Conservation (phyloP, 2,888 invertebrate species). For the Pachydiplax longipennis region DNA sequence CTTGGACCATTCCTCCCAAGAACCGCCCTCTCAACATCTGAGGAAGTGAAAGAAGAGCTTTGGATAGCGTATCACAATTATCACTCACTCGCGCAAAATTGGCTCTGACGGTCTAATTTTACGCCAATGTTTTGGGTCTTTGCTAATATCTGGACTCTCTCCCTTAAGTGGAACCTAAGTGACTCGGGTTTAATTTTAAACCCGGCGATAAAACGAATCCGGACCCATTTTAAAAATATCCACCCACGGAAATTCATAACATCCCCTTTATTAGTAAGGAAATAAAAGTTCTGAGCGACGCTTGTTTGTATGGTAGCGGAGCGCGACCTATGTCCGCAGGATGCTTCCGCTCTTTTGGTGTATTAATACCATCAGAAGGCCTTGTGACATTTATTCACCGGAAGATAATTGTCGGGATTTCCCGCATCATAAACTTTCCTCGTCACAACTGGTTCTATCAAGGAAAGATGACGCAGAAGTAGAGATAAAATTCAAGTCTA, state of each 20-base stretch:
- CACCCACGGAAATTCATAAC: background rate
- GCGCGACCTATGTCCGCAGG: too few relatives aligned
- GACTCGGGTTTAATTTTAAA: background rate
- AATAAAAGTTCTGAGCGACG: background rate
- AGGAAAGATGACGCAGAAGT: too few relatives aligned
- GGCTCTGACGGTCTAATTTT: background rate
- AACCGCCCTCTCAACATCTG: background rate
- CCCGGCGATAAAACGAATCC: background rate
- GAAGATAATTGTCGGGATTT: too few relatives aligned
- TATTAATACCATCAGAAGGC: too few relatives aligned
- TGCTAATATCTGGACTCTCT: background rate
- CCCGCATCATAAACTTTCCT: too few relatives aligned
- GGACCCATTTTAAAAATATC: background rate
- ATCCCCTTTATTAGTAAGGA: background rate
- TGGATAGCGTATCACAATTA: background rate
- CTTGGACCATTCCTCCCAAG: too few relatives aligned
- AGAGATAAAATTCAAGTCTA: too few relatives aligned
- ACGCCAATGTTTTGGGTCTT: background rate
- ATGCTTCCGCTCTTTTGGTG: too few relatives aligned
- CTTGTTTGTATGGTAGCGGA: too few relatives aligned
- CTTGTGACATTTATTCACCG: too few relatives aligned
- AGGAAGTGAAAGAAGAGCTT: background rate
- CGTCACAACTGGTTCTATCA: too few relatives aligned
- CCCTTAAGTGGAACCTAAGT: background rate
- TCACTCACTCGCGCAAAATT: background rate